Conservation (phyloP, 2,113 vertebrate genomes). For the Gopherus flavomarginatus region DNA sequence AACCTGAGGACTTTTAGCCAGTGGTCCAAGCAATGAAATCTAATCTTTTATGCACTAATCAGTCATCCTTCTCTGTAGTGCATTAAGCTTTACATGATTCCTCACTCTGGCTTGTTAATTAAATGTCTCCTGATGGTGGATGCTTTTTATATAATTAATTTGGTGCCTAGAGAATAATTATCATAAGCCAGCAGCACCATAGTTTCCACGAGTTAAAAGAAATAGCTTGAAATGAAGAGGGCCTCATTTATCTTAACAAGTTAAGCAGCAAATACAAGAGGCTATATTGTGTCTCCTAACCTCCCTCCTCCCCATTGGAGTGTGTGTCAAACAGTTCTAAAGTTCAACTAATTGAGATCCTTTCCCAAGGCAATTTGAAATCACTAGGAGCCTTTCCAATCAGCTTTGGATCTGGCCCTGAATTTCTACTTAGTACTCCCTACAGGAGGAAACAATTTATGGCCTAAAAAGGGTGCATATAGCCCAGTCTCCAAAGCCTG, state of each 20-base stretch:
- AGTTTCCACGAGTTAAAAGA: conserved; percentile 20
- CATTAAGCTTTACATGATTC: background rate
- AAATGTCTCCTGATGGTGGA: conserved; percentile 9
- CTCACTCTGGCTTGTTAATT: background rate
- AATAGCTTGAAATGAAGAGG: background rate
- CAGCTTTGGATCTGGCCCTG: background rate
- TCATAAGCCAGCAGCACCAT: background rate
- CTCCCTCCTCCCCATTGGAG: background rate
- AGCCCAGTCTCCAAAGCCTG: background rate
- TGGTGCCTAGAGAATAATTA: conserved; percentile 32
- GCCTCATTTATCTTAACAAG: conserved; percentile 28
- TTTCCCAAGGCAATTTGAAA: background rate
- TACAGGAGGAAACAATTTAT: background rate
- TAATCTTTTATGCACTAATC: background rate
- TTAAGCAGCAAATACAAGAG: background rate
- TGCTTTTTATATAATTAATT: conserved; percentile 49
- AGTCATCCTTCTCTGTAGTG: background rate
- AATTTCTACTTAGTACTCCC: background rate
- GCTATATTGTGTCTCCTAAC: background rate
- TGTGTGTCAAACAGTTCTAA: background rate
- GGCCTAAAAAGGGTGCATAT: background rate
- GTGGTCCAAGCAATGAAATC: background rate
- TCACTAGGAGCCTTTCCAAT: background rate
- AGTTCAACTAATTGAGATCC: background rate
- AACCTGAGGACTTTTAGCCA: background rate